Base-by-base conservation (phyloP, 1,140 invertebrate species). In the Drosophila albomicans region DNA sequence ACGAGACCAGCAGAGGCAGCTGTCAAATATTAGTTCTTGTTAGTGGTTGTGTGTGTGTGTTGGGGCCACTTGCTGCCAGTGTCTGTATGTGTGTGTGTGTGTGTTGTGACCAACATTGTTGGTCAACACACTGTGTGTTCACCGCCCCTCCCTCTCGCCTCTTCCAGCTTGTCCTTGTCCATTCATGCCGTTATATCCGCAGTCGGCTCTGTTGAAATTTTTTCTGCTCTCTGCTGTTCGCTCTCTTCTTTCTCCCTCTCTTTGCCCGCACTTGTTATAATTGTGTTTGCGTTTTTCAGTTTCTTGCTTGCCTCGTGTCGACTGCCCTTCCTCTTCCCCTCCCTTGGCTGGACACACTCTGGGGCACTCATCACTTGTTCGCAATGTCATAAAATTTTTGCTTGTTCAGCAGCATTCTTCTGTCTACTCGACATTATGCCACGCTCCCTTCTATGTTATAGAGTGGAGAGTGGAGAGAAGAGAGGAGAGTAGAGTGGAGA, bases 311-410 rank as follows among this genome's bases (percentile, higher is more conserved):
- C 20, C 43, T 52, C 43, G n/a, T 8, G 4, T 10, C 8, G 5
- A 11, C 20, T 25, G 20, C 1, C 41, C n/a, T 20, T 16, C 11
- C 38, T 58, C 38, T 41, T n/a, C 45, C 41, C 10, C 20, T 7
- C 35, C 57, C 43, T 48, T 25, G 20, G 3, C 20, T 25, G 20
- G 20, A 25, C 20, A 25, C 20, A 25, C 20, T 25, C 20, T 25
- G 20, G 46, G 30, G 30, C 65, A 46, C 57, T 74, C 71, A 62
- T 80, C 72, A 72, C 72, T 77, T 81, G 82, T 79, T 88, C 65
- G 84, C 79, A 82, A 87, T 87, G 82, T 87, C 84, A 87, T 87
- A 87, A 87, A 87, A 87, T 87, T 87, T 87, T 80, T 87, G 82
- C 80, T 87, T 87, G 82, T 63, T 87, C 82, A 87, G 82, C 82